Evolutionary conservation across 2,888 invertebrate species (phyloP), one percentile per base, ranked within the genome.

Genomic region (Drosophila borborema): DNA sequence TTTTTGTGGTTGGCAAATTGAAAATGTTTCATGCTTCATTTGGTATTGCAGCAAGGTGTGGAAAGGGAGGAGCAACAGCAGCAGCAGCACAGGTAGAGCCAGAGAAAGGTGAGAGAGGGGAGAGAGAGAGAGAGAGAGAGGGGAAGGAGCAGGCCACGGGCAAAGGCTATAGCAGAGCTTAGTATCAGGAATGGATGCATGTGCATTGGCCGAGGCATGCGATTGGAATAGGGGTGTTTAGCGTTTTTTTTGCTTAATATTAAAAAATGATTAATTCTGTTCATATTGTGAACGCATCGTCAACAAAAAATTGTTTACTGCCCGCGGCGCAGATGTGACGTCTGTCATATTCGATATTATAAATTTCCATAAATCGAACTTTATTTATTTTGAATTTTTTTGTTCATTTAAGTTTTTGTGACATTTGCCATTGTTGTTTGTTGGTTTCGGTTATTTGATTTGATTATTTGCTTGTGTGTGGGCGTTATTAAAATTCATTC

Each of bases 381-480:
- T 34, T 51, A 51, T 49, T 49, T 34, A 34, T 34, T 51, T n/a
- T 12, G 12, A 51, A 51, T 34, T 31, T 12, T 2, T 10, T 31
- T 31, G 28, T 48, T 31, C n/a, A 8, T 14, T 8, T 12, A 10
- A 5, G 8, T n/a, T 0, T 16, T 16, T n/a, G 9, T 28, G 28
- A 14, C 7, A 6, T 31, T n/a, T n/a, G 7, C 16, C 4, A 31
- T 16, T 34, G 18, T 34, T 28, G 2, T 34, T 51, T 18, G 18
- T 51, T 18, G 14, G 34, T 61, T 46, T 56, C 31, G 6, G 66
- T 20, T 66, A 65, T 70, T 59, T 59, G 59, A 59, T 46, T 59
- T 59, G 36, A 34, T 23, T 36, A 59, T 59, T 46, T 59, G 20
- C 6, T 46, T n/a, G 34, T n/a, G 45, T 6, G 45, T 6, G 43